Base-by-base conservation (phyloP, 1,140 invertebrate genomes). In the Drosophila paulistorum region DNA sequence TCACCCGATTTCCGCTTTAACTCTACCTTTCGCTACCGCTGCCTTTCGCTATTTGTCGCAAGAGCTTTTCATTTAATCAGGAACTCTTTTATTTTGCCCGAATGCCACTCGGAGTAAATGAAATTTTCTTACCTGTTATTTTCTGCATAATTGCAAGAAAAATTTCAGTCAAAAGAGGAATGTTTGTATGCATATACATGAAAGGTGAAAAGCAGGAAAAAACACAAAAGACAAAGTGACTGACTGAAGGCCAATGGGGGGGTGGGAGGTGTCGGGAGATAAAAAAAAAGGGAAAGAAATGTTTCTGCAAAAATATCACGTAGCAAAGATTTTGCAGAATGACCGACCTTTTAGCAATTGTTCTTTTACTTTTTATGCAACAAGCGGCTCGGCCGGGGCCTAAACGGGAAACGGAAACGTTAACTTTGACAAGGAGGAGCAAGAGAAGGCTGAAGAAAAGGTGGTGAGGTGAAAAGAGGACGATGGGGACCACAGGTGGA, bases 311-410 rank as follows among this genome's bases (percentile, higher is more conserved):
- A 86, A 86, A 82, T 82, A 81, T 86, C 82, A 86, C 82, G 82
- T 86, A 87, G 83, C 65, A 73, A 83, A 74, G 83, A 82, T 79
- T 84, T 82, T 79, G 68, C 59, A 41, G 35, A 59, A 84, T 74
- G 80, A 72, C 72, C 69, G 45, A 51, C 45, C 74, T 71, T 70
- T 11, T 30, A 60, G 61, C 35, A 70, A 87, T 87, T 82, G 79
- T 86, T 86, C 82, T 87, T 87, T 79, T 74, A 82, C 17, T 51
- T 51, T 87, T 79, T 74, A 87, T 87, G 82, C 82, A 86, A 86
- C 82, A 86, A 75, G 79, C 37, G 11, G 37, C 11, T 3, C 35
- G 35, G 35, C 10, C 35, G 9, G 35, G 35, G 35, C 71, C 79
- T 42, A 67, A 45, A 51, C 67, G 51, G 77, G 57, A 78, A 79